phyloP scores from a whole-genome alignment of 2,888 invertebrate species.

The Andrena trimmerana region DNA sequence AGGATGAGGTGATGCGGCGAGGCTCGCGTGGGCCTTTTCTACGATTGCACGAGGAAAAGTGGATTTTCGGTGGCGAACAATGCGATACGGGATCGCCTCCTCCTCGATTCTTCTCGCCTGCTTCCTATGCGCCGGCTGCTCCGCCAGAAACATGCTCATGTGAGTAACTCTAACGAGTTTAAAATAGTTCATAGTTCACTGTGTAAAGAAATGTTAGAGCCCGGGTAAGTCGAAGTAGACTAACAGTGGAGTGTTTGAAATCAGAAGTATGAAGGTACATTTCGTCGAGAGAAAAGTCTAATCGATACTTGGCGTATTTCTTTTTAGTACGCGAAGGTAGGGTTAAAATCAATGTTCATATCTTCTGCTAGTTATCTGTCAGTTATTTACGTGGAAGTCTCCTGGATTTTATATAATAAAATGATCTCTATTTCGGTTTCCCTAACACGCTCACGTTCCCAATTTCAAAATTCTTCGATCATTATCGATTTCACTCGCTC shows the following conservation, averaged over 20 bases:
- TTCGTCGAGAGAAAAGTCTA: no score
- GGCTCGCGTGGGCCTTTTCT: neutral
- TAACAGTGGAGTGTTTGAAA: neutral
- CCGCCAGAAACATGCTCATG: constrained; percentile 66
- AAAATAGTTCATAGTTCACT: neutral
- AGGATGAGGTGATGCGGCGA: constrained; percentile 30
- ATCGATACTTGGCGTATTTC: neutral
- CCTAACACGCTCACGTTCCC: no score
- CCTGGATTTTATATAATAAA: neutral
- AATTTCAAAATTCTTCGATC: neutral
- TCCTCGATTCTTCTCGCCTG: constrained; percentile 29
- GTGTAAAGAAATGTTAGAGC: no score
- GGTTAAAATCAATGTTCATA: neutral
- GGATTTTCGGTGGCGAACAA: constrained; percentile 9
- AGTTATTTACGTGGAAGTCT: neutral
- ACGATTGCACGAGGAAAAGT: constrained; percentile 7
- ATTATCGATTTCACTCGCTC: no score
- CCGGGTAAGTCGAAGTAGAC: no score
- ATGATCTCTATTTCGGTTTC: neutral
- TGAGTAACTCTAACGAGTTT: constrained; percentile 50
- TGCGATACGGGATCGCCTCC: constrained; percentile 20
- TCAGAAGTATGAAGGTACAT: neutral
- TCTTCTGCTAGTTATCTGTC: neutral
- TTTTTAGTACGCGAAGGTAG: neutral
- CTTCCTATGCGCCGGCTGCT: constrained; percentile 49